These are phyloP conservation scores for Leptosomus discolor DNA, from an alignment of 2,113 vertebrate species.

Conservation along the genomic window DNA sequence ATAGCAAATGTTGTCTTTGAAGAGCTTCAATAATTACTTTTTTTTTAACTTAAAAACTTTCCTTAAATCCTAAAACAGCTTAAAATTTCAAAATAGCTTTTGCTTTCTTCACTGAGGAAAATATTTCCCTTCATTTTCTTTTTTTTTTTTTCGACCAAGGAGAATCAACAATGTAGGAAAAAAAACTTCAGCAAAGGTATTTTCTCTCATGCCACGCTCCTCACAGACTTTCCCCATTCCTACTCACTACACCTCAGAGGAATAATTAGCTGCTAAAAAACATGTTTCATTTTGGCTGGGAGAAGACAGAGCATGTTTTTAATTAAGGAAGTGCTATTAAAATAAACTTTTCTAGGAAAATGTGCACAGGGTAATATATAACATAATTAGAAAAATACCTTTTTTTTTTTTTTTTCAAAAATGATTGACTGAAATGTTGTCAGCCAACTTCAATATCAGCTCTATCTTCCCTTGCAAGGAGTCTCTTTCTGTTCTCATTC, in stretches of 20 bases:
- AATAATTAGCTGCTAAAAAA: constrained; percentile 42
- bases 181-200: neutral
- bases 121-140: neutral
- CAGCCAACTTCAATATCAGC: neutral
- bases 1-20: neutral
- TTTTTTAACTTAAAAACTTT: neutral
- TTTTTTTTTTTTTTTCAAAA: neutral
- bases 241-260: constrained; percentile 28
- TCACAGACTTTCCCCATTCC: neutral
- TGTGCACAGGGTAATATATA: neutral
- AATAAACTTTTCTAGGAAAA: constrained; percentile 52
- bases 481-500: neutral
- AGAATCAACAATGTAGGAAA: neutral
- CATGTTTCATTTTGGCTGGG: constrained; percentile 34
- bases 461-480: neutral
- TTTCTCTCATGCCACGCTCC: neutral
- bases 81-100: neutral
- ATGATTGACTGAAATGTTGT: neutral
- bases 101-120: neutral
- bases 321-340: constrained; percentile 51
- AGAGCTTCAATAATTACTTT: neutral
- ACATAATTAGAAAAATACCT: constrained; percentile 5
- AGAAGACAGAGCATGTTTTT: constrained; percentile 56
- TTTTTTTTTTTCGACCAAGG: accelerated
- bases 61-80: neutral